These are phyloP conservation scores for Orthochromis malagaraziensis DNA, from an alignment of 2,113 vertebrate genomes.

Conservation along the genomic window DNA sequence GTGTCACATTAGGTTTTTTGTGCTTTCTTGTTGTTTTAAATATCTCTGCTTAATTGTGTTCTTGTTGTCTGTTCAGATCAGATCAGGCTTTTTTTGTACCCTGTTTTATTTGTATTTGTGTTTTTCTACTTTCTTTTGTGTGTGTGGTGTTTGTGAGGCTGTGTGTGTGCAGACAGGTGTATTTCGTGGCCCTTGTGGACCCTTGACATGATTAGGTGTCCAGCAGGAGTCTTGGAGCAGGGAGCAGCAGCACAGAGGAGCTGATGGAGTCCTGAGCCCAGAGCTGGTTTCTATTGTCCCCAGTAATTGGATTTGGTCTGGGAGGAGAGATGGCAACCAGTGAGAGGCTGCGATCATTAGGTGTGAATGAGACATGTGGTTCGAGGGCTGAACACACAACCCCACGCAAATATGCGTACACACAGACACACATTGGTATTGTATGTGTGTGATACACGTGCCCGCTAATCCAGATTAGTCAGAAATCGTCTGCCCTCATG, in stretches of 20 bases:
- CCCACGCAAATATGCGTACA: neutral
- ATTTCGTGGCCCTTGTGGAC: conserved; percentile 24
- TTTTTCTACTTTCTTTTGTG: neutral
- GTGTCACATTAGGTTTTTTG: neutral
- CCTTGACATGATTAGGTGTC: conserved; percentile 54
- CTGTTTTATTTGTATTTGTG: neutral
- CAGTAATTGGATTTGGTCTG: conserved; percentile 69
- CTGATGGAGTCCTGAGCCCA: conserved; percentile 44
- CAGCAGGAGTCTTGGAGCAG: conserved; percentile 37
- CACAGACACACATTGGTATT: neutral
- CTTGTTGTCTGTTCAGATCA: neutral
- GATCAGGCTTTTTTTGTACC: neutral
- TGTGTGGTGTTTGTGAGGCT: neutral
- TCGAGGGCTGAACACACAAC: neutral
- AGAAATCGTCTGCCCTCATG: neutral
- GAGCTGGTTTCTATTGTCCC: conserved; percentile 60
- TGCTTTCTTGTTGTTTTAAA: neutral
- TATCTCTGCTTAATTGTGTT: neutral
- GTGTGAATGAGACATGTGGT: conserved; percentile 49
- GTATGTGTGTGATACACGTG: neutral
- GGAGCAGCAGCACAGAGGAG: conserved; percentile 12
- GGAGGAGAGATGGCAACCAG: conserved; percentile 47
- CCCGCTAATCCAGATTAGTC: neutral
- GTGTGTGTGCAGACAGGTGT: conserved; percentile 5
- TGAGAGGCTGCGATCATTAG: conserved; percentile 59